These are phyloP conservation scores for Pristis pectinata DNA, from an alignment of 2,797 vertebrate species.

Conservation along the genomic window DNA sequence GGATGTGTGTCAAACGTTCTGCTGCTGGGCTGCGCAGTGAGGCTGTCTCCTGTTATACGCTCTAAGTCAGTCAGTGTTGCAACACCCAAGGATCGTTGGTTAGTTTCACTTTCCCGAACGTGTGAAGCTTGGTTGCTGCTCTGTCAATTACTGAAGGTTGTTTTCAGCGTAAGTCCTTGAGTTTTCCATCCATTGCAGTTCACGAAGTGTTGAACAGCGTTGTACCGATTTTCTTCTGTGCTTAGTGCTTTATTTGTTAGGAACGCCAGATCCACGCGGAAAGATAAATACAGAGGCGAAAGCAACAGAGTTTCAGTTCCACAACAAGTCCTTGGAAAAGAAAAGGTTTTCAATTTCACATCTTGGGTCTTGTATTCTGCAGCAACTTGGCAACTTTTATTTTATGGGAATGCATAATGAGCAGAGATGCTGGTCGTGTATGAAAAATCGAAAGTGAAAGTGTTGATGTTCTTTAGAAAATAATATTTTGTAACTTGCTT, in stretches of 20 bases:
- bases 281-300: neutral
- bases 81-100: neutral
- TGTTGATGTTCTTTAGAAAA: neutral
- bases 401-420: neutral
- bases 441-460: slow-evolving; percentile 20
- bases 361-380: neutral
- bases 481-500: neutral
- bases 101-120: neutral
- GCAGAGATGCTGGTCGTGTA: neutral
- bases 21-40: no score
- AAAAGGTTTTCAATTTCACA: neutral
- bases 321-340: neutral
- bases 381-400: neutral
- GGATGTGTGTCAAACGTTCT: no score
- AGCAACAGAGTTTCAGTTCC: neutral
- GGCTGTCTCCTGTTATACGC: no score
- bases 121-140: neutral
- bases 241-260: neutral
- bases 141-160: no score
- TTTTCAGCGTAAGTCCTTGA: neutral
- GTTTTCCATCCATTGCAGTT: neutral
- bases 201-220: neutral
- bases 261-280: neutral
- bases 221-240: neutral
- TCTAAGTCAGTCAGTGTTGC: neutral